Evolutionary conservation across 2,113 vertebrate genomes (phyloP), one percentile per base, ranked within the genome.

Genomic region (Cheilinus undulatus): DNA sequence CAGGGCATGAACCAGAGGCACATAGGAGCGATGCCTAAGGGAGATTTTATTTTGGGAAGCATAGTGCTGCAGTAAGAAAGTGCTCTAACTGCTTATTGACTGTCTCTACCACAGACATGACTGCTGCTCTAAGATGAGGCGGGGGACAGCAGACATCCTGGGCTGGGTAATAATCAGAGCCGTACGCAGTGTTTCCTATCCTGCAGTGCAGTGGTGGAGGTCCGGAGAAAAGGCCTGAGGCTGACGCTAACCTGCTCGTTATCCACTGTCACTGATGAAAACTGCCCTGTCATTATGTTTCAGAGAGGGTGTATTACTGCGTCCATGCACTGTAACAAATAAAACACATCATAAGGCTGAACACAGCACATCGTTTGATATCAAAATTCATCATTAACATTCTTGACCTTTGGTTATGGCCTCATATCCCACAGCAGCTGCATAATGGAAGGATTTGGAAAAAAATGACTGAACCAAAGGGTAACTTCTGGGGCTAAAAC

Each of bases 31-130:
- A 81, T 80, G 80, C 83, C 75, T 71, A 34, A 48, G 51, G 70
- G 63, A 81, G 71, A 60, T 78, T 54, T 78, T 88, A 89, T 88
- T 92, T 86, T 84, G 73, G 82, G 76, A 80, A 52, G 49, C 69
- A 58, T 73, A 70, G 58, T 66, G 63, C 67, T 67, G 78, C 56
- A 51, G 68, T 74, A 80, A 82, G 45, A 88, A 83, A 83, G 67
- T 70, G 71, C 57, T 46, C 22, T 48, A 69, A 80, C 52, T 82
- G 78, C 69, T 76, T 10, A 66, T 82, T 78, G 73, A 69, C 54
- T 7, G 79, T 73, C 83, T 84, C 59, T 51, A 40, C 78, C 83
- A 65, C 76, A 88, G 73, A 80, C 70, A 76, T 42, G 73, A 76
- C 58, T 72, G 60, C 60, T 69, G n/a, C 14, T 69, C 38, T 46